Evolutionary conservation across 1,140 invertebrate species (phyloP), one percentile per base, ranked within the genome.

Genomic region (Pararge aegeria): DNA sequence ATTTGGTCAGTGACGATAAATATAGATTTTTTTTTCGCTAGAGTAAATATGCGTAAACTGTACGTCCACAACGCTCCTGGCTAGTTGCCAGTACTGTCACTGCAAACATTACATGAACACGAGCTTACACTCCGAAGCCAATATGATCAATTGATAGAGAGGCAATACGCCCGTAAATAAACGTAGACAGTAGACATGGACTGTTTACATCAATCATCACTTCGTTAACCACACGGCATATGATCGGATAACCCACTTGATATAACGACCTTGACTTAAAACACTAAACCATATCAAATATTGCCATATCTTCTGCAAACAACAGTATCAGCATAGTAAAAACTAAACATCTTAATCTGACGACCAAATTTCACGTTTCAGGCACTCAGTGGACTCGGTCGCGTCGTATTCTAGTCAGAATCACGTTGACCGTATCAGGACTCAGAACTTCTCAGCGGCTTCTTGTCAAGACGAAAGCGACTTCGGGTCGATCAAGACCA

Each of bases 361-460:
- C 77, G 80, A 71, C 20, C 20, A 42, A 34, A 57, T 82, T 80
- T 80, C 78, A 42, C 61, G 56, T 90, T 90, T 53, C 87, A 91
- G 90, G 70, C 90, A 91, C 81, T 91, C 90, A 72, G 90, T 91
- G 80, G 90, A 91, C 83, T 90, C 89, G 84, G 90, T 90, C 78
- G 86, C 88, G 83, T 91, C 90, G 83, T 87, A 90, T 87, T 90
- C 87, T 83, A 91, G 88, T 70, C 90, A 91, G 83, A 88, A 89
- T 87, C 90, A 91, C 90, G 90, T 90, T 74, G 90, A 91, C 84
- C 89, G 87, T 67, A 91, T 91, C 83, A 87, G 90, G 73, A 83
- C 85, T 67, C 83, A 85, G 69, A 88, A 88, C 64, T 85, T 87
- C 85, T 87, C 86, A 82, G 76, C 87, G 78, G 83, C 83, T 87